Conservation (phyloP, 2,888 invertebrate genomes). For the Tetranychus piercei region DNA sequence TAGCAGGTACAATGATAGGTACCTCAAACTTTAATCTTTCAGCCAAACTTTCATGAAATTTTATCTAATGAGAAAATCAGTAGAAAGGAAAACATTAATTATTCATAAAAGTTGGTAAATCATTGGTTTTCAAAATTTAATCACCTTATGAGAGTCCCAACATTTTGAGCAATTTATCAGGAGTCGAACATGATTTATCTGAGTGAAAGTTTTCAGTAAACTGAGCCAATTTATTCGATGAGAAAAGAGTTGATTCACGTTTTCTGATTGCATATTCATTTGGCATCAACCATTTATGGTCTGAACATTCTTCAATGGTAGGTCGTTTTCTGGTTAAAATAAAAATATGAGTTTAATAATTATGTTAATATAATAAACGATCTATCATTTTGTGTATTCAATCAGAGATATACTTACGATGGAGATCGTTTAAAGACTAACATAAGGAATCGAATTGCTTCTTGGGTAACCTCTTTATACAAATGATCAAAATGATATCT, state of each 20-base stretch:
- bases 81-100: too few species aligned
- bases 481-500: slow-evolving; percentile 40
- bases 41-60: too few species aligned
- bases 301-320: slow-evolving; percentile 76
- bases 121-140: background rate
- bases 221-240: slow-evolving; percentile 29
- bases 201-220: background rate
- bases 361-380: too few species aligned
- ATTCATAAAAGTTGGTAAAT: background rate
- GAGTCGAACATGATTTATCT: background rate
- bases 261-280: slow-evolving; percentile 82
- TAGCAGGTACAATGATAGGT: too few species aligned
- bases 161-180: slow-evolving; percentile 11
- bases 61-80: too few species aligned
- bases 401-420: slow-evolving; percentile 41
- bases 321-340: slow-evolving; percentile 60
- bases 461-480: slow-evolving; percentile 81
- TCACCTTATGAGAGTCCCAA: background rate
- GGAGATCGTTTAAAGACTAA: slow-evolving; percentile 83
- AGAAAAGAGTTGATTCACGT: slow-evolving; percentile 66
- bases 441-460: slow-evolving; percentile 81
- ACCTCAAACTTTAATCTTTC: too few species aligned
- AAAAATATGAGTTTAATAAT: background rate
- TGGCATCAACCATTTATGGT: slow-evolving; percentile 84
- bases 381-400: background rate